Evolutionary conservation across 2,888 invertebrate species (phyloP), one percentile per base, ranked within the genome.

Genomic region (Stenurella melanura): DNA sequence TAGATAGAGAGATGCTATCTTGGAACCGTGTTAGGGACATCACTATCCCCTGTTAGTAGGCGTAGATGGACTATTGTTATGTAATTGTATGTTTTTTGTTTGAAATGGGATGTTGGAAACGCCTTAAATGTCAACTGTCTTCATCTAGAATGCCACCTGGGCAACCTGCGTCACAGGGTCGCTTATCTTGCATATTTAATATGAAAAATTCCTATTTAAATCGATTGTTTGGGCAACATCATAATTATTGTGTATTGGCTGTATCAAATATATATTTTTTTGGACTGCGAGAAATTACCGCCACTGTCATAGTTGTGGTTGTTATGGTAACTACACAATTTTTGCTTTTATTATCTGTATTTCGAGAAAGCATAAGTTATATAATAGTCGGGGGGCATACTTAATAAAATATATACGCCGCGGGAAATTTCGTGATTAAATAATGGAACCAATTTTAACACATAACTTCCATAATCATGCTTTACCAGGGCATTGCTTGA

Each of bases 41-140:
- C 88, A 86, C 87, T 87, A 87, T 87, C 81, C 88, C 86, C 87
- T 88, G 89, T 89, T 89, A 89, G 89, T 89, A 89, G 89, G 89
- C 89, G 89, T 89, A 88, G 87, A 89, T 89, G 86, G 87, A 82
- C 88, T 82, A 89, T 89, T 89, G 89, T 89, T 88, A 87, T 87
- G 89, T 89, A 89, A 89, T 89, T 89, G 89, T 88, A 83, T 86
- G 87, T 88, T 89, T 89, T 89, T 89, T 89, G 88, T 88, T 89
- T 88, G 88, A 87, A 86, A 88, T 87, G 85, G 87, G 87, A 87
- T 85, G 88, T 86, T 86, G 87, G 89, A 85, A 88, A 89, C 89
- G 89, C 89, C 89, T 88, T 84, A 81, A 85, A 87, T 88, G 89
- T 89, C 89, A 88, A 87, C 88, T 88, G 87, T 88, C 89, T 88